Evolutionary conservation across 2,888 invertebrate species (phyloP).

Genomic region (Drosophila pseudotalamancana): DNA sequence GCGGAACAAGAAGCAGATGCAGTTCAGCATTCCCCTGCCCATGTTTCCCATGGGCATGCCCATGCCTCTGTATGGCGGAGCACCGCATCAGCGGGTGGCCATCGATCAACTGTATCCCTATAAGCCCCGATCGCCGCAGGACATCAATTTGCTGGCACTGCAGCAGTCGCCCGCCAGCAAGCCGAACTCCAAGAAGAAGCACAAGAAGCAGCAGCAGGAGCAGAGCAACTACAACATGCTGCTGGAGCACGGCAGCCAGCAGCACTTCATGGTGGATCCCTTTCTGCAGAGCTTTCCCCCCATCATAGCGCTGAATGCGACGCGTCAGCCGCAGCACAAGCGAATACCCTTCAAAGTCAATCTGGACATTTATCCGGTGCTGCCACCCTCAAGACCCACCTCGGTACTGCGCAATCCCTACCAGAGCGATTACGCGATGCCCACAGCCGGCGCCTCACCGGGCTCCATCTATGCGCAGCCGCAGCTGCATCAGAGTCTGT

Average conservation of each 20-base stretch:
- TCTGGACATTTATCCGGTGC: slow-evolving; percentile 87
- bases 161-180: slow-evolving; percentile 70
- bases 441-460: slow-evolving; percentile 25
- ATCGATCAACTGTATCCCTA: slow-evolving; percentile 88
- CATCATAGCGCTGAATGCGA: slow-evolving; percentile 69
- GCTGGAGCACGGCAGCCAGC: slow-evolving; percentile 53
- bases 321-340: slow-evolving; percentile 73
- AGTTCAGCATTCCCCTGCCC: slow-evolving; percentile 70
- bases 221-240: slow-evolving; percentile 66
- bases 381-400: slow-evolving; percentile 78
- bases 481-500: slow-evolving; percentile 45
- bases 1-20: slow-evolving; percentile 80
- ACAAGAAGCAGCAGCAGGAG: slow-evolving; percentile 61
- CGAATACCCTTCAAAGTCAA: slow-evolving; percentile 87
- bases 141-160: slow-evolving; percentile 90
- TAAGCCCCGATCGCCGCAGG: slow-evolving; percentile 90
- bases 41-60: slow-evolving; percentile 60
- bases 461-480: slow-evolving; percentile 32
- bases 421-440: slow-evolving; percentile 64
- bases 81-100: slow-evolving; percentile 76
- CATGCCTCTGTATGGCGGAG: slow-evolving; percentile 53
- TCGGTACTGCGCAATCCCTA: slow-evolving; percentile 74
- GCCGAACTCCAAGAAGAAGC: slow-evolving; percentile 70
- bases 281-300: slow-evolving; percentile 61
- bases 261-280: slow-evolving; percentile 72